phyloP scores from a whole-genome alignment of 2,888 invertebrate species.

The Agriopis leucophaearia region DNA sequence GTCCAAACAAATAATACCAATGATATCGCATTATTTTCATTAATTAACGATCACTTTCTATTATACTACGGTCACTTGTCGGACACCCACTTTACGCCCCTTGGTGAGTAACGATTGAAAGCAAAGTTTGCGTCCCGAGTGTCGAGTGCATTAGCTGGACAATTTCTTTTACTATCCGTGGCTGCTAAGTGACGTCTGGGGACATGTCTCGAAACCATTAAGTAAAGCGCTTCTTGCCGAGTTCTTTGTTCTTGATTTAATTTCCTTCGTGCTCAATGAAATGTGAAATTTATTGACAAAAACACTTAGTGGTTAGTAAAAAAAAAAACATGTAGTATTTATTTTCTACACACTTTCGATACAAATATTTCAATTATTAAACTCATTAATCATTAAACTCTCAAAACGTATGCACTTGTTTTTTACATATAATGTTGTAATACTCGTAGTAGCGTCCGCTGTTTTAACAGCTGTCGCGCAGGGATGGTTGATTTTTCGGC shows the following conservation, averaged over 20 bases:
- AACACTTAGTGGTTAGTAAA: not conserved
- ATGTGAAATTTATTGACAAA: conserved; percentile 1
- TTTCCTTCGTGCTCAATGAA: conserved; percentile 45
- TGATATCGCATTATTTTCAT: not conserved
- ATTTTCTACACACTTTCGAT: no score
- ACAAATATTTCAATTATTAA: no score
- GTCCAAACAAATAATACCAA: not conserved
- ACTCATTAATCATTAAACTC: no score
- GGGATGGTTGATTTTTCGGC: no score
- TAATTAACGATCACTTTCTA: not conserved
- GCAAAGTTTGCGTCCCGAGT: conserved; percentile 17
- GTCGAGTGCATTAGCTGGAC: conserved; percentile 43
- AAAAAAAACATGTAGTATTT: no score
- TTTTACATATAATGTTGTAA: no score
- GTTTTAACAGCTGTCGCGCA: no score
- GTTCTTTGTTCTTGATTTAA: conserved; percentile 66
- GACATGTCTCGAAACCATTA: conserved; percentile 63
- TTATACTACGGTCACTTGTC: not conserved
- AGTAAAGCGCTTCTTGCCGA: conserved; percentile 61
- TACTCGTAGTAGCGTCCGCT: no score
- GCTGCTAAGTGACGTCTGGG: conserved; percentile 64
- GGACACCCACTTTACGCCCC: not conserved
- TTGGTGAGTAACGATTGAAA: conserved; percentile 17
- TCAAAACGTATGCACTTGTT: no score
- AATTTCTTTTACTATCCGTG: conserved; percentile 57